Base-by-base conservation (phyloP, 2,797 vertebrate species). In the Tadarida brasiliensis region DNA sequence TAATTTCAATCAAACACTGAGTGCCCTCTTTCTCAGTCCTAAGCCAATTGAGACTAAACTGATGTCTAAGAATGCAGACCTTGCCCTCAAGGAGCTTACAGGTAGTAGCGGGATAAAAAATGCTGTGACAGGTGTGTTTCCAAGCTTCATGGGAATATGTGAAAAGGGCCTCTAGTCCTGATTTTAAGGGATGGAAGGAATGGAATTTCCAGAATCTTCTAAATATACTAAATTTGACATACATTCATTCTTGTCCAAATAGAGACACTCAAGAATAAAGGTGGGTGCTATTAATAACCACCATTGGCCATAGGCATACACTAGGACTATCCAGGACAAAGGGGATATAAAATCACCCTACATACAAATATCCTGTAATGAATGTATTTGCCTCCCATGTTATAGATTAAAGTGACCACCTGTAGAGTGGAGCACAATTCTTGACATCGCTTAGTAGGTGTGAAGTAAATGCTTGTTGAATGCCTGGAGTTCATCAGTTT, bases 311-410 rank as follows among this genome's bases (percentile, higher is more conserved):
- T 3, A 39, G 39, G 5, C 16, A 68, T 30, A 57, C 91, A 47
- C 12, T 26, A 90, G n/a, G 30, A 47, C n/a, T 35, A 5, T 35
- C 30, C 19, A 63, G 16, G 57, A 47, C 28, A 65, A 74, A 74
- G 0, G 1, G 49, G 3, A 22, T 12, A 10, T 30, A 59, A 28
- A 1, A 12, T 35, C 35, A 16, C 17, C 22, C 10, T 30, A 30
- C 19, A 6, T 15, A 12, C 0, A 5, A 28, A 1, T 12, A 26
- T 4, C 28, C 5, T 65, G n/a, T 39, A 28, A 35, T 10, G 10
- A 61, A 35, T 2, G 14, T 81, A 5, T 67, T 68, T 67, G 24
- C 35, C 17, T 59, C 24, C 51, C 7, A 3, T 5, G 7, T 68
- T 82, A 19, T 26, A 71, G 70, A 54, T 59, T 49, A 54, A 54